Conservation (phyloP, 2,113 vertebrate species). For the Muntiacus muntjak region DNA sequence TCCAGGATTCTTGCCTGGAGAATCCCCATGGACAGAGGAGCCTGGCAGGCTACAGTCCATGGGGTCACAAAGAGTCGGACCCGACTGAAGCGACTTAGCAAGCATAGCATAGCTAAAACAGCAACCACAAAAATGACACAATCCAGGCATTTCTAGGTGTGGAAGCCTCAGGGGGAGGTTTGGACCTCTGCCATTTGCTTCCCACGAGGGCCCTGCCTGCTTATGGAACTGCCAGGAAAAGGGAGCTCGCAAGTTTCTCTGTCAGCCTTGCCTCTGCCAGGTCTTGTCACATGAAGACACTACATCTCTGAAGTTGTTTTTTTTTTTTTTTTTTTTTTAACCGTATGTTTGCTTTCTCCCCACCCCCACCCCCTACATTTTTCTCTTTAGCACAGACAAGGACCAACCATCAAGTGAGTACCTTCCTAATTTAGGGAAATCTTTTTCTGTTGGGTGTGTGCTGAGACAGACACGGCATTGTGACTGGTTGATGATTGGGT, state of each 20-base stretch:
- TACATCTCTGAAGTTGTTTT: fast-evolving
- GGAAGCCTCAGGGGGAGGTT: fast-evolving
- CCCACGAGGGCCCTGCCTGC: fast-evolving
- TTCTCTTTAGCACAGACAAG: background rate
- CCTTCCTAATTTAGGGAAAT: fast-evolving
- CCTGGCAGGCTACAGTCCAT: background rate
- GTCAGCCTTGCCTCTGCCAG: fast-evolving
- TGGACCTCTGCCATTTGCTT: background rate
- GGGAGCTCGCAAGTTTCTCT: fast-evolving
- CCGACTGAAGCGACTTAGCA: background rate
- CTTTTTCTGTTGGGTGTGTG: fast-evolving
- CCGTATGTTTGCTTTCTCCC: background rate
- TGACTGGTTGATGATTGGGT: fast-evolving
- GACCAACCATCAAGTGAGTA: slow-evolving; percentile 49
- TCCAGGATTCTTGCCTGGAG: background rate
- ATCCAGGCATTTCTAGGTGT: fast-evolving
- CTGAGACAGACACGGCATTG: fast-evolving
- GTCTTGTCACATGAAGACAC: fast-evolving
- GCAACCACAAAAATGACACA: background rate
- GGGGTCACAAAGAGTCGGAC: background rate
- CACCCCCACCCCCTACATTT: background rate
- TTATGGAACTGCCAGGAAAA: fast-evolving
- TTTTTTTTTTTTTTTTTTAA: background rate
- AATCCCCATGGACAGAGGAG: background rate
- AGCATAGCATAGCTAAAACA: background rate